Conservation (phyloP, 2,888 invertebrate genomes). For the Dicyrtoma fusca region DNA sequence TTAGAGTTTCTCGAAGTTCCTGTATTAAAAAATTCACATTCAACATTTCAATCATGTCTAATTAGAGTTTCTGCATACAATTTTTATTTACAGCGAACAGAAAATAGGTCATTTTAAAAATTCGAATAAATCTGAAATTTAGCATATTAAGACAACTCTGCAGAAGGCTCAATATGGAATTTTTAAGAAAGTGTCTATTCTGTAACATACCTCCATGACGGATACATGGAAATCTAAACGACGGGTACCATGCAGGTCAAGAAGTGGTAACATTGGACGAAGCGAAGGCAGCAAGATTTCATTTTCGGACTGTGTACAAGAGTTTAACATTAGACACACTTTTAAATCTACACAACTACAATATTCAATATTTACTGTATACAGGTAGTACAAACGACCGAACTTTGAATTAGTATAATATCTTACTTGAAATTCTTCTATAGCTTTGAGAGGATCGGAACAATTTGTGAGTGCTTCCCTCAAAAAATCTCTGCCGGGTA, state of each 20-base stretch:
- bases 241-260: slow-evolving; percentile 91
- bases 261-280: slow-evolving; percentile 88
- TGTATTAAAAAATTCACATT: slow-evolving; percentile 51
- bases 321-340: slow-evolving; percentile 6
- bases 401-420: slow-evolving; percentile 9
- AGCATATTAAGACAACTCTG: too few relatives aligned
- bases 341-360: neutral
- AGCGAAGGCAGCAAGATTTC: slow-evolving; percentile 89
- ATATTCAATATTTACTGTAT: neutral
- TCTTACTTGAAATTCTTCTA: slow-evolving; percentile 92
- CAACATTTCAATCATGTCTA: slow-evolving; percentile 4
- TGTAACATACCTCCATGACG: slow-evolving; percentile 84
- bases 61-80: too few relatives aligned
- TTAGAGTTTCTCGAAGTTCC: slow-evolving; percentile 72
- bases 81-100: too few relatives aligned
- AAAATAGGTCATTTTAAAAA: neutral
- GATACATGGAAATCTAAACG: slow-evolving; percentile 93
- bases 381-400: neutral
- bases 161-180: too few relatives aligned
- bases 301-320: slow-evolving; percentile 75
- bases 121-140: neutral
- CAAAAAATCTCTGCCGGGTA: slow-evolving; percentile 84
- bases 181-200: too few relatives aligned
- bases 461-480: slow-evolving; percentile 91
- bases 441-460: slow-evolving; percentile 95